Evolutionary conservation across 2,113 vertebrate genomes (phyloP), one percentile per base, ranked within the genome.

Genomic region (Epinephelus fuscoguttatus): DNA sequence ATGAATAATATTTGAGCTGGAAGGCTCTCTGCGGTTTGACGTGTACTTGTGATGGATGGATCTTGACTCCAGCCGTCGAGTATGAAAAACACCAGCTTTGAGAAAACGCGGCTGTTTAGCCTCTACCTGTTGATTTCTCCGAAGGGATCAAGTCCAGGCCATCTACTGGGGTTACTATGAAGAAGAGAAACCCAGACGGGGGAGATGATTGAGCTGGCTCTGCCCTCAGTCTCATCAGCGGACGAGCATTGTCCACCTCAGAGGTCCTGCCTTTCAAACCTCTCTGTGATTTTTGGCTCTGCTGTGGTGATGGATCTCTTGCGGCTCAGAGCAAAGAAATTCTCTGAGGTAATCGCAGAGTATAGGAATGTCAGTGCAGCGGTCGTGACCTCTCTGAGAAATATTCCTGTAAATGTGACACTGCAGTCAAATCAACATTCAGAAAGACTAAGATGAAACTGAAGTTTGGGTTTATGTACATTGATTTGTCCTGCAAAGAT

Each of bases 1-100:
- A 57, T 81, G 89, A 85, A 90, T 86, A 92, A 89, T 91, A 82
- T 90, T 89, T 90, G 75, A 84, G 85, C 87, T 91, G 92, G 88
- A 92, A 78, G 63, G 53, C 67, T 33, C 57, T 82, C 56, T 49
- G 84, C 12, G 63, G 80, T 80, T 87, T 84, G 87, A 89, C 78
- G 14, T 71, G 64, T 23, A 19, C 55, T 80, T 45, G 59, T 86
- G 86, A 90, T 79, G 55, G 79, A 86, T 85, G 74, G 68, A 53
- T 78, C 69, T 85, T 72, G 87, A 88, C 81, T 85, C 30, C 27
- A 55, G 63, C 19, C 78, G 75, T 73, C 2, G 3, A 86, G 75
- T 53, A 76, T 72, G 42, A 85, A 86, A 78, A 89, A 73, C 71
- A 70, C 33, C 0, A 3, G 50, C 70, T 82, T 19, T 75, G 61